Conservation (phyloP, 2,888 invertebrate genomes). For the Xanthia togata region DNA sequence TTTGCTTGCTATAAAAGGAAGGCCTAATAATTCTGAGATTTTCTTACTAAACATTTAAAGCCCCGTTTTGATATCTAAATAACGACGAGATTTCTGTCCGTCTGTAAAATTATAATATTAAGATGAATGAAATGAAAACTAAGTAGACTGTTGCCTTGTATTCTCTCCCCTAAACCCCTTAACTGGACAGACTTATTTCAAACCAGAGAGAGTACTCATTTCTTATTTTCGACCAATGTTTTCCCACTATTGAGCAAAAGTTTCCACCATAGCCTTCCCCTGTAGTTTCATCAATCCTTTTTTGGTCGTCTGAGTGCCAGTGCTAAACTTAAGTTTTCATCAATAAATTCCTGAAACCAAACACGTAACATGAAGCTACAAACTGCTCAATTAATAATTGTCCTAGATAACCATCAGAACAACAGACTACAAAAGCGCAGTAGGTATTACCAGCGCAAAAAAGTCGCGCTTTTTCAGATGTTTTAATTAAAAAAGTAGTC, state of each 20-base stretch:
- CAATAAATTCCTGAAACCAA: background rate
- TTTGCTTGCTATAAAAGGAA: background rate
- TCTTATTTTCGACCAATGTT: too few species aligned
- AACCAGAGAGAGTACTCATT: too few species aligned
- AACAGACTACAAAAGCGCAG: conserved; percentile 29
- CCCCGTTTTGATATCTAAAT: conserved; percentile 2
- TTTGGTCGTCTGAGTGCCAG: background rate
- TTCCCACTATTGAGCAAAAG: too few species aligned
- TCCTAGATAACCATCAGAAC: conserved; percentile 29
- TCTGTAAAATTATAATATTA: background rate
- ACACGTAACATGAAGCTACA: background rate
- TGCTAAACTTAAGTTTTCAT: background rate
- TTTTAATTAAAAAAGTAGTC: conserved; percentile 60
- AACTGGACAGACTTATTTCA: too few species aligned
- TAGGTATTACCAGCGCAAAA: conserved; percentile 34
- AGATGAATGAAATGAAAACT: background rate
- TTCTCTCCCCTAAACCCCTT: background rate
- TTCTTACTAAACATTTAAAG: background rate
- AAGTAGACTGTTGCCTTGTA: background rate
- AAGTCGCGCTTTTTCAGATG: conserved; percentile 44
- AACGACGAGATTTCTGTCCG: conserved; percentile 9
- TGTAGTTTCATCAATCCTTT: background rate
- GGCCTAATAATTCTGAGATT: background rate
- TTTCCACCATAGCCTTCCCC: background rate
- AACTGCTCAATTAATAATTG: too few species aligned